phyloP scores from a whole-genome alignment of 2,113 vertebrate species.

The Saguinus midas region DNA sequence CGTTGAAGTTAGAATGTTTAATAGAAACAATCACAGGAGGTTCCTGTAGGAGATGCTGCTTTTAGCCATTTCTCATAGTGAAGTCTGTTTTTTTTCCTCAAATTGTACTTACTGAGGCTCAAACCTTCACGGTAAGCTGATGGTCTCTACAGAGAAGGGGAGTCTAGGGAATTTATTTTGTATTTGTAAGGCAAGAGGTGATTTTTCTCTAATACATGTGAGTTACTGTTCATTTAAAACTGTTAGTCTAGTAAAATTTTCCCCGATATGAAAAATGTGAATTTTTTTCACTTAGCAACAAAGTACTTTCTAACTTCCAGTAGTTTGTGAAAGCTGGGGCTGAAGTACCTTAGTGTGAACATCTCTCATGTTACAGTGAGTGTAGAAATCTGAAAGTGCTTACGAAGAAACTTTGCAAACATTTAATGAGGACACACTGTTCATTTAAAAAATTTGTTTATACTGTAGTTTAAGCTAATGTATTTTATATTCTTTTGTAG shows the following conservation, averaged over 20 bases:
- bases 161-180: slow-evolving; percentile 33
- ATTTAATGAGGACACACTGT: slow-evolving; percentile 42
- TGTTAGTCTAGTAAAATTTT: neutral
- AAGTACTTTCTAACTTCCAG: neutral
- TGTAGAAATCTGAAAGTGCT: neutral
- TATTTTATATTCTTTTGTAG: slow-evolving; percentile 57
- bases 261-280: neutral
- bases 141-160: neutral
- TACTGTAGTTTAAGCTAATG: slow-evolving; percentile 31
- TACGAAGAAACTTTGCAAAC: neutral
- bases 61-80: neutral
- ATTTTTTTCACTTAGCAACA: slow-evolving; percentile 29
- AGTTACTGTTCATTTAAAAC: slow-evolving; percentile 5
- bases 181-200: neutral
- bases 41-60: neutral
- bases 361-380: neutral
- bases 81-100: neutral
- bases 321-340: neutral
- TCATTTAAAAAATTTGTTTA: slow-evolving; percentile 26
- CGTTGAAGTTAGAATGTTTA: neutral
- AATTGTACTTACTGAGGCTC: neutral
- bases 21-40: neutral
- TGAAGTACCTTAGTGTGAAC: neutral
- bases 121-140: neutral
- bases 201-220: neutral